Conservation (phyloP, 2,797 vertebrate species). For the Chromis chromis region DNA sequence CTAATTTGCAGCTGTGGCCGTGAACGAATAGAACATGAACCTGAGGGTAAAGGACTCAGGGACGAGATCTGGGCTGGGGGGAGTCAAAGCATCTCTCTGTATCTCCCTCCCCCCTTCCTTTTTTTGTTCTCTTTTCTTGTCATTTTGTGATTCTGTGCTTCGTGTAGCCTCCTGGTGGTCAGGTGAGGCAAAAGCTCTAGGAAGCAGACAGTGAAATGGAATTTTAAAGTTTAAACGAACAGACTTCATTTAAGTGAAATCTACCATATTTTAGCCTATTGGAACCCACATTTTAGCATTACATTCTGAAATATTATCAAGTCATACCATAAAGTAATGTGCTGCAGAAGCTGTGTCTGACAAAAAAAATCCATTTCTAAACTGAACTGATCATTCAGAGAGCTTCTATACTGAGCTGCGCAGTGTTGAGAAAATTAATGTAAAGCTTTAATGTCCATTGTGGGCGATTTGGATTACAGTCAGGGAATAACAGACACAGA, state of each 20-base stretch:
- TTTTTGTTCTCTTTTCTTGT: not conserved
- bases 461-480: not conserved
- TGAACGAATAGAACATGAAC: not conserved
- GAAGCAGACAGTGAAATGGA: not conserved
- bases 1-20: conserved; percentile 6
- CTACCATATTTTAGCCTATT: not conserved
- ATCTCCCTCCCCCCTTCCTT: not conserved
- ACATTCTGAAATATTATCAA: not conserved
- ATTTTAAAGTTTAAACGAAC: not conserved
- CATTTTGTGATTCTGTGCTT: not conserved
- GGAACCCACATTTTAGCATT: not conserved
- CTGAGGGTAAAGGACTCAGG: not conserved
- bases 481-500: not conserved
- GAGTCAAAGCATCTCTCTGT: not conserved
- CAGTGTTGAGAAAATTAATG: not conserved
- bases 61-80: not conserved
- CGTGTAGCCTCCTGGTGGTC: conserved; percentile 67
- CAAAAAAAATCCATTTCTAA: not conserved
- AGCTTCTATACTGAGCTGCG: not conserved
- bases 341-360: not conserved
- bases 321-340: too few species aligned
- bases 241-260: not conserved
- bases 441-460: not conserved
- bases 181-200: conserved; percentile 40
- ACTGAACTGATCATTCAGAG: not conserved